Evolutionary conservation across 2,113 vertebrate species (phyloP).

Genomic region (Siphamia tubifer): DNA sequence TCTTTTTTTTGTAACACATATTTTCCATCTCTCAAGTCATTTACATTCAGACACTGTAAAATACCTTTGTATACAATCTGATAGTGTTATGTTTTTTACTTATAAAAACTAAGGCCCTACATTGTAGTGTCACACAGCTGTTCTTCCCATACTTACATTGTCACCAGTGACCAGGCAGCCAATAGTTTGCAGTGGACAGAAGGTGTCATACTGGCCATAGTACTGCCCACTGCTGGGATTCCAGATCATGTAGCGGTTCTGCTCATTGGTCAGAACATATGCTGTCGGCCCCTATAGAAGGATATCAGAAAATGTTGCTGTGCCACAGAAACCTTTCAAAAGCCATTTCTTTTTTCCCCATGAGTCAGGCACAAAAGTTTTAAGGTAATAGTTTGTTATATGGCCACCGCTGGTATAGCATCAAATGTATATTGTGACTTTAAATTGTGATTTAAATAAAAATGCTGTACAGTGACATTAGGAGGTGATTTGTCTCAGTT

Average conservation of each 20-base stretch:
- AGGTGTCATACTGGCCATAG: slow-evolving; percentile 94
- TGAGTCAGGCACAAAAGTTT: no score
- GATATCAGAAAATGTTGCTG: not conserved
- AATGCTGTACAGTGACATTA: no score
- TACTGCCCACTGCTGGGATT: slow-evolving; percentile 90
- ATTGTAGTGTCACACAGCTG: not conserved
- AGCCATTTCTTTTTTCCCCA: no score
- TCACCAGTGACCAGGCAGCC: slow-evolving; percentile 88
- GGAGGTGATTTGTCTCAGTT: no score
- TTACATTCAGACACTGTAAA: no score
- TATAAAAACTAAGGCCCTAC: not conserved
- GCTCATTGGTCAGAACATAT: slow-evolving; percentile 91
- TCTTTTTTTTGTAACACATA: no score
- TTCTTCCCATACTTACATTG: slow-evolving; percentile 84
- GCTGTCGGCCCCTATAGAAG: slow-evolving; percentile 86
- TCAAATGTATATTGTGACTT: no score
- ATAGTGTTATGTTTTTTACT: not conserved
- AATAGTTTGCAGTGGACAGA: slow-evolving; percentile 91
- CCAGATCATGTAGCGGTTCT: slow-evolving; percentile 91
- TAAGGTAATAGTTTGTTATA: no score
- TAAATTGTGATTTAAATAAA: no score
- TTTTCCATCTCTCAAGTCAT: no score
- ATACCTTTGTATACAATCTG: no score
- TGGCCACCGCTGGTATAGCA: no score
- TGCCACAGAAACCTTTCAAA: not conserved